Evolutionary conservation across 2,888 invertebrate genomes (phyloP), one percentile per base, ranked within the genome.

Genomic region (Scelioninae gen. 1): DNA sequence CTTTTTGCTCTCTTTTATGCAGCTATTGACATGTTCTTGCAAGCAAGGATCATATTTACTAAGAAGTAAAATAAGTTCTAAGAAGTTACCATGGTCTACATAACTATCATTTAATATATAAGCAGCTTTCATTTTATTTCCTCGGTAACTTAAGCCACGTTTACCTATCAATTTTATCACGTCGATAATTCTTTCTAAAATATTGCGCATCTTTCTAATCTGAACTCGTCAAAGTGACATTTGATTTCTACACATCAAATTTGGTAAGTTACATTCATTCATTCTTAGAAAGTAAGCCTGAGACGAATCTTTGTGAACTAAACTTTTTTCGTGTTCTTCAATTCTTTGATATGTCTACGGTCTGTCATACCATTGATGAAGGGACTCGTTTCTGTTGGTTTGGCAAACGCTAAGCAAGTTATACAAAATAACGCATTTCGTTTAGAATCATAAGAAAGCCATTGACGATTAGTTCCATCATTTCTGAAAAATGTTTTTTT

Each of bases 1-100:
- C 23, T 47, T 69, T 34, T 58, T 69, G 34, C 69, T 69, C 31
- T 56, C n/a, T 58, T 45, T 13, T 7, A 69, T 69, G 49, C n/a
- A 10, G 1, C 15, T 45, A 4, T 58, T 10, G 13, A 69, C 34
- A 47, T 58, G 56, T 11, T 69, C 29, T 45, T 47, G 13, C 13
- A 53, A 43, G 47, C 31, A 16, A 13, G 45, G 0, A 47, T 66
- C 66, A 53, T 66, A 66, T 53, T 66, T 66, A 13, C 23, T 29
- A 4, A 66, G 1, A 23, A 66, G 32, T 31, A 49, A 65, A 34
- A 65, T 23, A 5, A 65, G 1, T 49, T 47, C 65, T 5, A 65
- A 31, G 31, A 65, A 65, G 13, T 65, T 49, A 29, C 51, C 65
- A 65, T 49, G 65, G 34, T 65, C 23, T 49, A 65, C 29, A 66